Evolutionary conservation across 2,888 invertebrate genomes (phyloP).

Genomic region (Volucella zonaria): DNA sequence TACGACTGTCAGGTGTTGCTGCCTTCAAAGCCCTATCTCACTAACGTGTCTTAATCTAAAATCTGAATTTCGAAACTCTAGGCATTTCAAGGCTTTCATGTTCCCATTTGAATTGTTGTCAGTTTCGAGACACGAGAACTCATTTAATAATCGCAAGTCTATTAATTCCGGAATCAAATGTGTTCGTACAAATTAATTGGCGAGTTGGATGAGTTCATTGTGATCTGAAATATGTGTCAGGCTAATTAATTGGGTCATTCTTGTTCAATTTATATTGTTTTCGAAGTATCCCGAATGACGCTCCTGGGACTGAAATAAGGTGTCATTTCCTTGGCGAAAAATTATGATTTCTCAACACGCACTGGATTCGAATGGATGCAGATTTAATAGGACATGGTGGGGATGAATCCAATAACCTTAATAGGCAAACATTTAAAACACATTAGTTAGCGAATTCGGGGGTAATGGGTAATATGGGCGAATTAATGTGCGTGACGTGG

Average conservation of each 20-base stretch:
- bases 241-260: conserved; percentile 14
- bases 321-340: conserved; percentile 44
- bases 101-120: no score
- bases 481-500: no score
- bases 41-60: no score
- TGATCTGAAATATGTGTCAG: conserved; percentile 9
- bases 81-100: no score
- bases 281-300: conserved; percentile 28
- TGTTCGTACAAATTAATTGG: conserved; percentile 25
- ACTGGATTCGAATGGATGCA: background rate
- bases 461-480: background rate
- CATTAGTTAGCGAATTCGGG: conserved; percentile 5
- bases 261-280: conserved; percentile 23
- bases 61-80: no score
- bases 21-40: no score
- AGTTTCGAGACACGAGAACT: no score
- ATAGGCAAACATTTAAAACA: conserved; percentile 11
- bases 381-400: conserved; percentile 3
- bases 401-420: conserved; percentile 20
- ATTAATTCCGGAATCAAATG: conserved; percentile 21
- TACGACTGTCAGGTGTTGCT: no score
- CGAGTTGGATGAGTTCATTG: conserved; percentile 41
- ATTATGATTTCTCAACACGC: conserved; percentile 20
- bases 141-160: conserved; percentile 5
- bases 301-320: conserved; percentile 22